Evolutionary conservation across 2,888 invertebrate genomes (phyloP), one percentile per base, ranked within the genome.

Genomic region (Drosophila suboccidentalis): DNA sequence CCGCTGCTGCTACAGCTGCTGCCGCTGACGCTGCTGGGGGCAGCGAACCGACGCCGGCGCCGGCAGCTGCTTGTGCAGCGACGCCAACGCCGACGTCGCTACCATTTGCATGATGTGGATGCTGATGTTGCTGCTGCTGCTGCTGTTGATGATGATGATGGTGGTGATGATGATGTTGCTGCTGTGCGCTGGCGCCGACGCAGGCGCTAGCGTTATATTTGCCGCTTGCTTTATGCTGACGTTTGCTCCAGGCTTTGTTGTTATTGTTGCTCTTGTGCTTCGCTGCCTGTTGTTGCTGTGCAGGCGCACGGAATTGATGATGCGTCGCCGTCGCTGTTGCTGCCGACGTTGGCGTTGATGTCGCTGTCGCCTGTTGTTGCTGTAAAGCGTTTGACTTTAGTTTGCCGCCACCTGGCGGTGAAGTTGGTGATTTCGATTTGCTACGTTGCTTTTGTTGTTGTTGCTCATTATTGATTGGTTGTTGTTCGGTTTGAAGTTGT

Each of bases 221-320:
- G 63, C 91, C 91, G 64, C 87, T 86, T 38, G 90, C 80, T 77
- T 92, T 91, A 61, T 91, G 90, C 69, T 91, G 92, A 22, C 92
- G 87, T 67, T 92, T 92, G 71, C 92, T 91, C 91, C 92, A 92
- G 58, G 90, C 86, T 82, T 92, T 58, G 39, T 34, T 41, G 47
- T 32, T 32, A 9, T 10, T 41, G 51, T 22, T 75, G 58, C 63
- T 77, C 46, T 91, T 87, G 62, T 84, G 78, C 64, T 87, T 84
- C 17, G 71, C 41, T 2, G 74, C 68, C 29, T 87, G 81, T 58
- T 80, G 81, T 59, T 78, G 85, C 71, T 92, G 92, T 26, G 76
- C 76, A 8, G 92, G 92, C 58, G 92, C 89, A 67, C 92, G 92
- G 72, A 92, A 92, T 65, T 92, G 92, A 82, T 92, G 90, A 57